These are phyloP conservation scores for Acanthisitta chloris DNA, from an alignment of 2,113 vertebrate genomes.

Conservation along the genomic window DNA sequence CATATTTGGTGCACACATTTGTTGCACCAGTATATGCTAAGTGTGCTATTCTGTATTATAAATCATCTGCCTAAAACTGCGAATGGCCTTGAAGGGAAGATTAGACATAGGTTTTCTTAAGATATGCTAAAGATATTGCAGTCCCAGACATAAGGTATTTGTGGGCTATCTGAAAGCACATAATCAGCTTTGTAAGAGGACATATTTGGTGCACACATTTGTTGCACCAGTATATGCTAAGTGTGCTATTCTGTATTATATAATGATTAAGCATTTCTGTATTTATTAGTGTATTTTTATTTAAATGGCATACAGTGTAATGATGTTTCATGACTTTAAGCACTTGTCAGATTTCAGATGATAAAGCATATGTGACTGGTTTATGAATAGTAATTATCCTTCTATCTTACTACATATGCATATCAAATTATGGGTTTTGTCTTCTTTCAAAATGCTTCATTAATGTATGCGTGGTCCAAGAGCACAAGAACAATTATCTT, in stretches of 20 bases:
- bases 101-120: neutral
- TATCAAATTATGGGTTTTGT: neutral
- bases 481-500: neutral
- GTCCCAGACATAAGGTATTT: slow-evolving; percentile 1
- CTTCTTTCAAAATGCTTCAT: neutral
- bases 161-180: slow-evolving; percentile 1
- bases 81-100: neutral
- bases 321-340: neutral
- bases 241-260: neutral
- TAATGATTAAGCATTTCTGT: neutral
- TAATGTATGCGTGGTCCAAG: neutral
- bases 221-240: neutral
- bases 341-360: neutral
- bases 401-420: neutral
- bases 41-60: neutral
- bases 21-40: neutral
- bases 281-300: neutral
- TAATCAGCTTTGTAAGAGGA: slow-evolving; percentile 43
- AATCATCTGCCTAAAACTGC: neutral
- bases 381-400: neutral
- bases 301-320: neutral
- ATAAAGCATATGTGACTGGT: neutral
- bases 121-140: neutral
- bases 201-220: neutral
- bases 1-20: neutral